Percentiles rank a stretch among this genome's conserved stretches.
These are phyloP conservation scores for Esox lucius DNA, from an alignment of 2,797 vertebrate genomes.

Conservation along the genomic window DNA sequence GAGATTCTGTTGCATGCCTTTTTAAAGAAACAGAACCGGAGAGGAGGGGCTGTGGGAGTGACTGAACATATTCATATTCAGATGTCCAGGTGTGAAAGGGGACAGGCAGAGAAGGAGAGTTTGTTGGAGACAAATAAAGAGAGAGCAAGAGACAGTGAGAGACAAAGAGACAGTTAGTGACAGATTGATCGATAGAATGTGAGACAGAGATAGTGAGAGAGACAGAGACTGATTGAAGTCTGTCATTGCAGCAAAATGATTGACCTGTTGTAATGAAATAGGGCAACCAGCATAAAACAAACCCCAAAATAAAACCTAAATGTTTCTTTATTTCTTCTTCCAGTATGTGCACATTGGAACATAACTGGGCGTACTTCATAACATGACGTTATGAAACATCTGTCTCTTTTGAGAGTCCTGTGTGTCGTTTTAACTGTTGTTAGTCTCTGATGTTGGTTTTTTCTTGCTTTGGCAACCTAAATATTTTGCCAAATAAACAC, in stretches of 20 bases:
- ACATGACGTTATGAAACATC: too few species aligned
- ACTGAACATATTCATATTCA: not conserved
- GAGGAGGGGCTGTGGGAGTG: not conserved
- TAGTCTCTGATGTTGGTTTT: too few species aligned
- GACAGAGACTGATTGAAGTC: not conserved
- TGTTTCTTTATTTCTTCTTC: too few species aligned
- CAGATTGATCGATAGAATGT: not conserved
- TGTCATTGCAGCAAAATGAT: not conserved
- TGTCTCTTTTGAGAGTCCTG: too few species aligned
- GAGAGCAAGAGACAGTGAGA: not conserved
- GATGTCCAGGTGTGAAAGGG: not conserved
- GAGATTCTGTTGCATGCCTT: constrained; percentile 55
- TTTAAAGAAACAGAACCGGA: constrained; percentile 6
- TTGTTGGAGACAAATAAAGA: not conserved
- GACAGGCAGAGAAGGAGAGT: not conserved
- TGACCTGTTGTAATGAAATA: not conserved
- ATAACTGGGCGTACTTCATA: too few species aligned
- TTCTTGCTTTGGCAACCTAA: too few species aligned
- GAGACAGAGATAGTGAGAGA: not conserved
- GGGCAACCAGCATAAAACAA: too few species aligned
- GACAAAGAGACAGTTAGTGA: not conserved
- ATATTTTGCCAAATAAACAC: not conserved
- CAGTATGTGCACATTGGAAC: not conserved
- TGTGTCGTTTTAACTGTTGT: too few species aligned
- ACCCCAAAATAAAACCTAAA: not conserved